Conservation (phyloP, 2,888 invertebrate species). For the Palloptera scutellata region DNA sequence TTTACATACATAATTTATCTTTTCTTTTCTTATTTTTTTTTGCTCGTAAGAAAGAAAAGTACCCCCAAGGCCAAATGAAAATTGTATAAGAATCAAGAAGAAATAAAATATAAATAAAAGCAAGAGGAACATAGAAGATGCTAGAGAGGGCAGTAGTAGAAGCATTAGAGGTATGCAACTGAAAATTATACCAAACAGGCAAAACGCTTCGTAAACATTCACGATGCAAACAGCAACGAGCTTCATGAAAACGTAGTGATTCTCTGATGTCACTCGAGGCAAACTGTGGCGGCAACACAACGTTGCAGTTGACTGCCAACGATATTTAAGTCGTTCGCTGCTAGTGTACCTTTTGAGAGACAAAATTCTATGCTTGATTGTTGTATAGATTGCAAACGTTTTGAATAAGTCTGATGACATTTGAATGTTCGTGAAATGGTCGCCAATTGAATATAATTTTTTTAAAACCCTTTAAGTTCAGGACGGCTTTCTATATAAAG, state of each 20-base stretch:
- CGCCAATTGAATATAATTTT: too few species aligned
- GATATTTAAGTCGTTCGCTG: background rate
- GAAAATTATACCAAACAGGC: background rate
- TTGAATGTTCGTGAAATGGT: too few species aligned
- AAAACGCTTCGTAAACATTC: background rate
- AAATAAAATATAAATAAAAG: too few species aligned
- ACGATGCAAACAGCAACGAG: background rate
- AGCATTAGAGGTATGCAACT: background rate
- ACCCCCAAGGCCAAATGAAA: conserved; percentile 29
- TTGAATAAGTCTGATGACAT: too few species aligned
- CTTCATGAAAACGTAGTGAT: background rate
- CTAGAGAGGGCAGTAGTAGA: too few species aligned
- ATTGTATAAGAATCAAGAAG: conserved; percentile 19
- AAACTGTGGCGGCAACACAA: background rate
- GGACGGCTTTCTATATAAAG: too few species aligned
- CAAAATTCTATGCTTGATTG: too few species aligned
- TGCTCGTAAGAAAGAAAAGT: background rate
- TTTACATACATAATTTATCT: conserved; percentile 10
- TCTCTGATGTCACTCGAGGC: background rate
- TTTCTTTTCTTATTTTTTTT: background rate
- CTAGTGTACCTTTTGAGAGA: background rate
- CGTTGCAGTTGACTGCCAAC: background rate
- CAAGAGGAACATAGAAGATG: too few species aligned
- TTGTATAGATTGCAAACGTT: too few species aligned
- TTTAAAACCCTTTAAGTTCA: too few species aligned